A percentile compares a stretch with the other conserved stretches of the same genome.
Conservation (phyloP, 2,888 invertebrate species). For the Hirtodrosophila confusa region DNA sequence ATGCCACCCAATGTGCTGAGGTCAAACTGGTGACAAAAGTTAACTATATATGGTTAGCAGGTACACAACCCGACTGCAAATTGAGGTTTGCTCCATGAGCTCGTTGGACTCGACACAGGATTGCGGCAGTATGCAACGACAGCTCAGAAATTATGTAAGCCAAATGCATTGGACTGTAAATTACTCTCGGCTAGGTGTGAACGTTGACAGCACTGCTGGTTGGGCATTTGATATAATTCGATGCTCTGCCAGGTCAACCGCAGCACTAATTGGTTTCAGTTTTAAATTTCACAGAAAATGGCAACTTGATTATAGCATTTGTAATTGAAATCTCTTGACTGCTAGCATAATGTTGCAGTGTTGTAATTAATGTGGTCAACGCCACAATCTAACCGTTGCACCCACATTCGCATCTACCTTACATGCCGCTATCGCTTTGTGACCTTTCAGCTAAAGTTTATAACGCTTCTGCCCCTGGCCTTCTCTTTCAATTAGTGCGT, state of each 20-base stretch:
- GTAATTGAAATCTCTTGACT: slow-evolving; percentile 9
- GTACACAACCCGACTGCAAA: background rate
- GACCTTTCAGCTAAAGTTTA: background rate
- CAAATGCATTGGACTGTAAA: background rate
- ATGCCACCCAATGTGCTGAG: slow-evolving; percentile 15
- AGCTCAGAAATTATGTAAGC: background rate
- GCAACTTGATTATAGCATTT: slow-evolving; percentile 4
- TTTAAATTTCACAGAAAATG: slow-evolving; percentile 26
- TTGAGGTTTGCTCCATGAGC: background rate
- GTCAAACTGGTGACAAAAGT: slow-evolving; percentile 16
- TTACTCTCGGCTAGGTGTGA: slow-evolving; percentile 5
- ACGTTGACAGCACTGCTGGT: background rate
- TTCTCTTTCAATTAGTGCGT: slow-evolving; percentile 54
- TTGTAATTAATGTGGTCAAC: slow-evolving; percentile 42
- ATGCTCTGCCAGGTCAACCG: slow-evolving; percentile 2
- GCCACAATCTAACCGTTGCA: slow-evolving; percentile 33
- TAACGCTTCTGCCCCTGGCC: slow-evolving; percentile 1
- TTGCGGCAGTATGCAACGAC: slow-evolving; percentile 1
- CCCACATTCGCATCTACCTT: slow-evolving; percentile 16
- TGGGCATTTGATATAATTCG: background rate
- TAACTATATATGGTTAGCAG: slow-evolving; percentile 8
- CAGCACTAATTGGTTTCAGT: slow-evolving; percentile 38
- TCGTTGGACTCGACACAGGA: background rate
- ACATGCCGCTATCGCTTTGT: slow-evolving; percentile 1
- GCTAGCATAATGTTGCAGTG: slow-evolving; percentile 22